These are phyloP conservation scores for Bimastos eiseni DNA, from an alignment of 2,888 invertebrate genomes.

Conservation along the genomic window DNA sequence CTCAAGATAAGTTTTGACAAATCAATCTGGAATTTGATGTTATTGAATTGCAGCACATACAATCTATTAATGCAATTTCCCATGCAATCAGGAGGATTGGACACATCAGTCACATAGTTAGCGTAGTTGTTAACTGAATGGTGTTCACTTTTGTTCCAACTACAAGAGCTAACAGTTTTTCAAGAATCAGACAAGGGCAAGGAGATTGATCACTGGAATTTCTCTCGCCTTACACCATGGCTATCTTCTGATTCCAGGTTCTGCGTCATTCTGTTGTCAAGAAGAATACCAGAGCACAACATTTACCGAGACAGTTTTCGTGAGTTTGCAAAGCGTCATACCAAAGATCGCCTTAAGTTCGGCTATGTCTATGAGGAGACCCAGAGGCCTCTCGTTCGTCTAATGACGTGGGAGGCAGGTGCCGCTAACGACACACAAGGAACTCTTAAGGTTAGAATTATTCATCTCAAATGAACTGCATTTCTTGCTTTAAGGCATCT, in stretches of 20 bases:
- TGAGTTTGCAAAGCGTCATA: background rate
- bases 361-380: constrained; percentile 29
- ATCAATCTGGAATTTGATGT: too few species aligned
- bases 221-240: background rate
- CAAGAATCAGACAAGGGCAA: background rate
- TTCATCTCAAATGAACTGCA: background rate
- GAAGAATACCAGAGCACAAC: constrained; percentile 7
- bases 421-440: constrained; percentile 17
- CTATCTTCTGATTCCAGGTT: background rate
- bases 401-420: constrained; percentile 31
- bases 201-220: background rate
- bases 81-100: too few species aligned
- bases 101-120: background rate
- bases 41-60: too few species aligned
- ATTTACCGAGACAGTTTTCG: constrained; percentile 18
- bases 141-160: background rate
- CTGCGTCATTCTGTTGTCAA: constrained; percentile 24
- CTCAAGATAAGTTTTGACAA: too few species aligned
- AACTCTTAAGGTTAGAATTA: constrained; percentile 28
- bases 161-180: background rate
- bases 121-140: background rate
- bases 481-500: background rate
- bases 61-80: too few species aligned
- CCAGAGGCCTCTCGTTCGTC: constrained; percentile 29
- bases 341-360: constrained; percentile 31